phyloP scores from a whole-genome alignment of 2,797 vertebrate genomes.

The Typhlichthys eigenmanni region DNA sequence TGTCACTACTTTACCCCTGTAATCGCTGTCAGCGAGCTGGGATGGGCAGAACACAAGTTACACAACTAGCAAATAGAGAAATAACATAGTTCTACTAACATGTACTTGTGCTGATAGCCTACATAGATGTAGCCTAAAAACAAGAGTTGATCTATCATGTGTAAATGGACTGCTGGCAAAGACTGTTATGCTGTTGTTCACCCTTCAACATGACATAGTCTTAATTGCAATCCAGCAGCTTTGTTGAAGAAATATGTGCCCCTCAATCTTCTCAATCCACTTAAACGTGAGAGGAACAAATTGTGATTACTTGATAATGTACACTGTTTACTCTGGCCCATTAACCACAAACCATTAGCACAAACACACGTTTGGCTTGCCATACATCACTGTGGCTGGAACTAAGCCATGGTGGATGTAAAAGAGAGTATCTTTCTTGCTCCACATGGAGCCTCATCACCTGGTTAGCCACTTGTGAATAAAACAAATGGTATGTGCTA shows the following conservation, averaged over 20 bases:
- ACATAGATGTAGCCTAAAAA: not conserved
- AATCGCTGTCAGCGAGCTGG: too few relatives aligned
- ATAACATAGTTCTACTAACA: too few relatives aligned
- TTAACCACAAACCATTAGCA: constrained; percentile 62
- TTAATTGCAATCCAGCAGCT: constrained; percentile 57
- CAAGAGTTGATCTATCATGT: constrained; percentile 33
- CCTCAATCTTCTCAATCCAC: constrained; percentile 46
- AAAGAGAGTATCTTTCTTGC: constrained; percentile 25
- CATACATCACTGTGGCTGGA: constrained; percentile 54
- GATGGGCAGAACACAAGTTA: too few relatives aligned
- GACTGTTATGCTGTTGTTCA: constrained; percentile 53
- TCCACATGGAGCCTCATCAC: constrained; percentile 7
- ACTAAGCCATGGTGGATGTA: constrained; percentile 27
- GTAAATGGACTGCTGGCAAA: constrained; percentile 35
- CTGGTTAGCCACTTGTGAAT: constrained; percentile 10
- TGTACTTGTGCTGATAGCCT: too few relatives aligned
- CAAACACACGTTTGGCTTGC: constrained; percentile 49
- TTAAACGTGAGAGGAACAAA: constrained; percentile 60
- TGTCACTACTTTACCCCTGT: too few relatives aligned
- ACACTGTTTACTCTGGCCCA: constrained; percentile 53
- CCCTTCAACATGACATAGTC: constrained; percentile 47
- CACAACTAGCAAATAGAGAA: too few relatives aligned
- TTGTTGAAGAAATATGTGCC: constrained; percentile 40
- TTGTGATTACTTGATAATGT: constrained; percentile 70
- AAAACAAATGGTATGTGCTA: not conserved